These are phyloP conservation scores for Struthio camelus DNA, from an alignment of 2,113 vertebrate genomes.

Conservation along the genomic window DNA sequence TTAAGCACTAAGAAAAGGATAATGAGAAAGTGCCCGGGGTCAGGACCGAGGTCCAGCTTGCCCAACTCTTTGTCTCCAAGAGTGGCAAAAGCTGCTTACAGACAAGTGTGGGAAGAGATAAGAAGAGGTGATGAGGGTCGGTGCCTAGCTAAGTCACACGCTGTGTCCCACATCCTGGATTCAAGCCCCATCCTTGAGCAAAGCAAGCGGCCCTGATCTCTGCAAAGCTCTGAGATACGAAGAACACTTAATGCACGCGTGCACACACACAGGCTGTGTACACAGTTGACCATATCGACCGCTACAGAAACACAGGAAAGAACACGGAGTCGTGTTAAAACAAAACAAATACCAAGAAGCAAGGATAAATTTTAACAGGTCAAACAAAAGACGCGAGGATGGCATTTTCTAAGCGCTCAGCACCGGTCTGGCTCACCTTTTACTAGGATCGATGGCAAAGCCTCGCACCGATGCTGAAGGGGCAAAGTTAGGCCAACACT, in stretches of 20 bases:
- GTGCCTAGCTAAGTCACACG: not conserved
- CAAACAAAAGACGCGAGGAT: not conserved
- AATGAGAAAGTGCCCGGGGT: not conserved
- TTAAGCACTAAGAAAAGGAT: too few relatives aligned
- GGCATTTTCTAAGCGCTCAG: not conserved
- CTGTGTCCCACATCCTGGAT: not conserved
- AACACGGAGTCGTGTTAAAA: not conserved
- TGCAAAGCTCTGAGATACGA: not conserved
- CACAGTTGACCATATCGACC: not conserved
- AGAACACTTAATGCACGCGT: not conserved
- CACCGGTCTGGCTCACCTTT: not conserved
- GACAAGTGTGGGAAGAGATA: rapidly evolving
- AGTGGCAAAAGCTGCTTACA: not conserved
- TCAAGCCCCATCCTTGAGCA: not conserved
- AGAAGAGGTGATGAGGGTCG: not conserved
- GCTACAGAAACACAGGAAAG: not conserved
- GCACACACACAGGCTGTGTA: rapidly evolving
- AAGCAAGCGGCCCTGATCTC: not conserved
- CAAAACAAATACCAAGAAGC: not conserved
- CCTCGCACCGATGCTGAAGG: not conserved
- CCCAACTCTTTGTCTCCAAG: not conserved
- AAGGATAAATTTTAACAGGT: not conserved
- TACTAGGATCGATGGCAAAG: not conserved
- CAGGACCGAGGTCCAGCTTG: not conserved
- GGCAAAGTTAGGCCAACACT: not conserved